A percentile compares a stretch with the other conserved stretches of the same genome.
These are phyloP conservation scores for Gorsachius magnificus DNA, from an alignment of 2,797 vertebrate species.

Conservation along the genomic window DNA sequence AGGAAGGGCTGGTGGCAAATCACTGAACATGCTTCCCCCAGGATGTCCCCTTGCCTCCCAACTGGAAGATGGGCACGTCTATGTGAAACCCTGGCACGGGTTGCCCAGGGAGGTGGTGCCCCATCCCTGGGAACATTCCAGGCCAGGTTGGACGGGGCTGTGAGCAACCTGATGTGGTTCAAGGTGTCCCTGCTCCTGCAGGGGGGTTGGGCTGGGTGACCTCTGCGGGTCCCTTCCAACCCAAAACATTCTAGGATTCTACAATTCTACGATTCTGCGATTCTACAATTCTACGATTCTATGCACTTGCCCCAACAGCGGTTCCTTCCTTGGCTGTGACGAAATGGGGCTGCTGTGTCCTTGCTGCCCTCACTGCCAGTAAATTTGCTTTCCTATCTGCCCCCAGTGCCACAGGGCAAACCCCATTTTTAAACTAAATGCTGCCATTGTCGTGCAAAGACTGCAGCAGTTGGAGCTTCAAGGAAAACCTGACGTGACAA, in stretches of 20 bases:
- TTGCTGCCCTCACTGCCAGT: background rate
- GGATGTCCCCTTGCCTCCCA: background rate
- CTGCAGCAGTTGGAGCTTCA: constrained; percentile 9
- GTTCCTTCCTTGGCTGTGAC: background rate
- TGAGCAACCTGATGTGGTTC: no score
- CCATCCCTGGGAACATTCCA: no score
- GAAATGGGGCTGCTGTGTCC: background rate
- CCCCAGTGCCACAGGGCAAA: background rate
- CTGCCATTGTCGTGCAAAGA: constrained; percentile 29
- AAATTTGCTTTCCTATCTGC: background rate
- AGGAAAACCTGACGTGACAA: constrained; percentile 46
- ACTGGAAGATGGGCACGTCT: background rate
- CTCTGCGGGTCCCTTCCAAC: no score
- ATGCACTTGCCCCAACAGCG: rapidly evolving
- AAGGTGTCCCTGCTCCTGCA: no score
- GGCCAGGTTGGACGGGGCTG: no score
- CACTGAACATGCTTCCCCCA: no score
- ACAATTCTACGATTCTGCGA: no score
- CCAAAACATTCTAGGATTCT: no score
- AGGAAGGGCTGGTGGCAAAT: background rate
- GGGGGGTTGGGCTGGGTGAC: no score
- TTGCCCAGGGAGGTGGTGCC: no score
- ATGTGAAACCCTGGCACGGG: no score
- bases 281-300: no score
- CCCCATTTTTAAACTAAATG: background rate